Base-by-base conservation (phyloP, 64 coral and sea anemone genomes). In the Montipora cactus region DNA sequence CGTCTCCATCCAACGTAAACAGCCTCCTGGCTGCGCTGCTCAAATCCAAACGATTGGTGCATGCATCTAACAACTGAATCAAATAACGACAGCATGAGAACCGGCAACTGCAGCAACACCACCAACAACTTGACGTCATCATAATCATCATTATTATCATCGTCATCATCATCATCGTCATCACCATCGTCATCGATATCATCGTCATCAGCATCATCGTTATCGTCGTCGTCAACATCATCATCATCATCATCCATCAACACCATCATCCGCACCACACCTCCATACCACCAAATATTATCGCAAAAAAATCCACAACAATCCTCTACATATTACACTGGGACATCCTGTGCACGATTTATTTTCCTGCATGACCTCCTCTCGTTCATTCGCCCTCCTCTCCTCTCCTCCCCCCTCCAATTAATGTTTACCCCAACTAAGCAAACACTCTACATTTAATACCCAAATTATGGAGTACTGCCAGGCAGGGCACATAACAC, bases 1-100 rank as follows among this genome's bases (percentile, higher is more conserved):
- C 94, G 49, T 94, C 68, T 51, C 96, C 96, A 49, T 84, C 87
- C 25, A 77, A 21, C 14, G 47, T 95, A 88, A 98, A 98, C 11
- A 98, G 83, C 44, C 94, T 90, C 52, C 97, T 93, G 7, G 97
- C 97, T 20, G 97, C 97, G 49, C 91, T 93, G 50, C 87, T 95
- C 37, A 98, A 85, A 64, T 89, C 91, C 52, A 98, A 79, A 45
- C 97, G 94, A 79, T 77, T 80, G 8, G 97, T 98, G 64, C 97
- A 91, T 47, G 92, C 85, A 78, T 98, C 90, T 21, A 98, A 91
- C 84, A 98, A 90, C 96, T 98, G 59, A 13, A 49, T 5, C 53
- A 76, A 69, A 59, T 44, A 44, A 67, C 45, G 44, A 73, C 67
- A 23, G 53, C 48, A 70, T 19, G 4, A 8, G 44, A 52, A 47